Conservation (phyloP, 2,888 invertebrate genomes). For the Andrena camellia region DNA sequence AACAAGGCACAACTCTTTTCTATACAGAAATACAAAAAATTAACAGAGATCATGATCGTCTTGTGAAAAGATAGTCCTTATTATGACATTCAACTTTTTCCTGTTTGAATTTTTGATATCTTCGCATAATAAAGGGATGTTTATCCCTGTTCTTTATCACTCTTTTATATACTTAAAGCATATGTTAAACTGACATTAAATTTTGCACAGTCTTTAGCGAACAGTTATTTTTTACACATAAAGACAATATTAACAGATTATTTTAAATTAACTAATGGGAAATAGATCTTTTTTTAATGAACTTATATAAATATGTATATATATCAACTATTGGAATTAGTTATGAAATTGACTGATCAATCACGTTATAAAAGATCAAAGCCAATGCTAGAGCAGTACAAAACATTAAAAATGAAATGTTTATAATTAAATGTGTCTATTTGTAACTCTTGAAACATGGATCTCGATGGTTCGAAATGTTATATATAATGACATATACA, state of each 20-base stretch:
- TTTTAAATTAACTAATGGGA: not conserved
- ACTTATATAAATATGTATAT: not conserved
- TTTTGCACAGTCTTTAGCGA: not conserved
- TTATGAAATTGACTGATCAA: not conserved
- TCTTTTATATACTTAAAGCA: not conserved
- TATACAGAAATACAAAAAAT: too few relatives aligned
- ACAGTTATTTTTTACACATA: not conserved
- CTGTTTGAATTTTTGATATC: too few relatives aligned
- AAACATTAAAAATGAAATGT: not conserved
- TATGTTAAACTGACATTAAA: not conserved
- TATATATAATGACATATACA: not conserved
- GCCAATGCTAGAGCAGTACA: not conserved
- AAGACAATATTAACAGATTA: constrained; percentile 8
- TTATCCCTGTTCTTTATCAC: not conserved
- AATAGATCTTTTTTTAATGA: not conserved
- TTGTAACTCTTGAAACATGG: not conserved
- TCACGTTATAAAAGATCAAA: not conserved
- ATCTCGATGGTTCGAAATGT: not conserved
- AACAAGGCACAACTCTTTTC: too few relatives aligned
- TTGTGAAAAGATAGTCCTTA: too few relatives aligned
- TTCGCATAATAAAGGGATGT: too few relatives aligned
- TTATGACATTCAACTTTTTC: too few relatives aligned
- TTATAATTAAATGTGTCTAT: not conserved
- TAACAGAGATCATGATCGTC: too few relatives aligned
- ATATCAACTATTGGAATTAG: not conserved